A percentile compares a stretch with the other conserved stretches of the same genome.
phyloP scores from a whole-genome alignment of 2,888 invertebrate species.

The Trichopoda pennipes region DNA sequence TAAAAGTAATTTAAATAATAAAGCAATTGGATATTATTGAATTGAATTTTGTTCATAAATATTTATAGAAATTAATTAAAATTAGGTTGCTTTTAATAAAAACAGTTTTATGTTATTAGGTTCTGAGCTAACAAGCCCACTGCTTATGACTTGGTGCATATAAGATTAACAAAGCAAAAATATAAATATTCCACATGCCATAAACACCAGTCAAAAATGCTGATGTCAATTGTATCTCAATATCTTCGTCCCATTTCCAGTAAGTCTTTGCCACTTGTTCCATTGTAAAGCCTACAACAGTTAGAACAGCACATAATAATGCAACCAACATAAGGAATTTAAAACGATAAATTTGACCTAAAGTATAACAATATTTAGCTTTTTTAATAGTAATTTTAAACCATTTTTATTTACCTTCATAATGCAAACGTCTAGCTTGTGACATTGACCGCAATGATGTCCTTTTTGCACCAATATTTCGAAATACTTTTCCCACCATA shows the following conservation, averaged over 20 bases:
- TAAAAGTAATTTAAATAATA: too few species aligned
- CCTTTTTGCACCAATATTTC: slow-evolving; percentile 94
- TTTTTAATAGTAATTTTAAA: too few species aligned
- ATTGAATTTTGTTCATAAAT: too few species aligned
- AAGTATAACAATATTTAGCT: background rate
- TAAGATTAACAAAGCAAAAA: slow-evolving; percentile 94
- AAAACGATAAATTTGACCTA: slow-evolving; percentile 94
- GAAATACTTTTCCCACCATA: slow-evolving; percentile 95
- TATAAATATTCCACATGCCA: slow-evolving; percentile 99
- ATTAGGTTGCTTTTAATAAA: too few species aligned
- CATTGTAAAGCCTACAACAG: slow-evolving; percentile 96
- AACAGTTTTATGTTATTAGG: too few species aligned
- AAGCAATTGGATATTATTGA: too few species aligned
- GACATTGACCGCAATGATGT: slow-evolving; percentile 95
- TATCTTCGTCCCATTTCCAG: slow-evolving; percentile 96
- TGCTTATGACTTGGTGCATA: slow-evolving; percentile 98
- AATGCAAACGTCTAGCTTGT: slow-evolving; percentile 93
- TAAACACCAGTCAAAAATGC: slow-evolving; percentile 99
- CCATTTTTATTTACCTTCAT: slow-evolving; percentile 85
- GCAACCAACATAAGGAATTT: slow-evolving; percentile 98
- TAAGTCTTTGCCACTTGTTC: slow-evolving; percentile 96
- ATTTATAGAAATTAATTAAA: too few species aligned
- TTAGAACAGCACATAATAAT: slow-evolving; percentile 94
- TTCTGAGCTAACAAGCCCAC: slow-evolving; percentile 96
- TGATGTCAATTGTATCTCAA: slow-evolving; percentile 94